Base-by-base conservation (phyloP, 2,113 vertebrate genomes). In the Megaleporinus macrocephalus region DNA sequence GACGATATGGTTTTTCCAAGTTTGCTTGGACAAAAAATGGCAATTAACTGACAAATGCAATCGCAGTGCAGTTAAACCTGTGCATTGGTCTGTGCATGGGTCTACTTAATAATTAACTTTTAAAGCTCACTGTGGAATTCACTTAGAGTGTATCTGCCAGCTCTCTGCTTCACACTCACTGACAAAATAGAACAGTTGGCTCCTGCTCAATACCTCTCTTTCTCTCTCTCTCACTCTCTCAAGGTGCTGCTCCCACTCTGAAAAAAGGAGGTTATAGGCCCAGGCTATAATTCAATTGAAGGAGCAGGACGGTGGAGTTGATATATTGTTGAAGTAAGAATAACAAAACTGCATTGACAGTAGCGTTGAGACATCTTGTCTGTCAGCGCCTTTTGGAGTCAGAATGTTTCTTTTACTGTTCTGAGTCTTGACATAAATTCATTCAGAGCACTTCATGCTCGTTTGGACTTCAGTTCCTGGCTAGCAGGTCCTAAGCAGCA, bases 331-430 rank as follows among this genome's bases (percentile, higher is more conserved):
- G 44, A 63, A 24, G 41, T 73, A 76, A 73, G 27, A 82, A 82
- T 76, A 82, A 81, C 49, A 88, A 89, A 86, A 85, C 71, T 79
- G 29, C 51, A 80, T 68, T 81, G 79, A 77, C 78, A 66, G 77
- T 70, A 74, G 44, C 27, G 16, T 73, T n/a, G 79, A 87, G 71
- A 79, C 68, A 69, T 80, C n/a, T 74, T 79, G 78, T 70, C 86
- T 62, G 69, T 53, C 53, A 62, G 27, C 26, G 55, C 68, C 68
- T 75, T 68, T 76, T 71, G 70, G 33, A 51, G 16, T 66, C 73
- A 78, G 61, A 79, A 83, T 30, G 26, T 79, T 79, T 84, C 20
- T 55, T 78, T 61, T 53, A 80, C 66, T 71, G 53, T 59, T 53
- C 76, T 79, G 24, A 83, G 63, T 81, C 41, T 62, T 65, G 36